Evolutionary conservation across 2,888 invertebrate species (phyloP).

Genomic region (Oscheius sp.): DNA sequence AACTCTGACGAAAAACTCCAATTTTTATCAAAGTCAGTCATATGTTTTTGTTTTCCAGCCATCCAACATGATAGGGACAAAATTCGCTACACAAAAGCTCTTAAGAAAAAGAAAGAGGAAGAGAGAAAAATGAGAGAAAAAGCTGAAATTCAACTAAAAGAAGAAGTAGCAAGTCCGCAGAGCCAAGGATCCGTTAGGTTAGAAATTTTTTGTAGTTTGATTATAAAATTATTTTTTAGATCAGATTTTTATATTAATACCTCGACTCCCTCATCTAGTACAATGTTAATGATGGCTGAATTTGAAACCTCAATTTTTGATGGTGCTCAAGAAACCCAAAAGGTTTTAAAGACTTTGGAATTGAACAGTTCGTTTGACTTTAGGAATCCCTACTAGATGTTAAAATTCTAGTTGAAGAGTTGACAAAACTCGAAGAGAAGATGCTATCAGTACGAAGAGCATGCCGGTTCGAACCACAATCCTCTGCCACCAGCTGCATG

Average conservation of each 20-base stretch:
- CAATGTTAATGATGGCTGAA: constrained; percentile 33
- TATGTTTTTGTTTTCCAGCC: constrained; percentile 42
- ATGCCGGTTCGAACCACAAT: constrained; percentile 47
- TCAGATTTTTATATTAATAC: constrained; percentile 54
- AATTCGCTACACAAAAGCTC: constrained; percentile 58
- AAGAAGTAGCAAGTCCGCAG: constrained; percentile 49
- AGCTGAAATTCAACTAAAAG: constrained; percentile 35
- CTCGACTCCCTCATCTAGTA: constrained; percentile 56
- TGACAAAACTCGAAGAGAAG: constrained; percentile 45
- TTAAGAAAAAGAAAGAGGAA: constrained; percentile 55
- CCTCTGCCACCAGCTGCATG: constrained; percentile 54
- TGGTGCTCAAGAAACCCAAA: constrained; percentile 13
- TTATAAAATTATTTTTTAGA: constrained; percentile 2
- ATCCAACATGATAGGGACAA: constrained; percentile 63
- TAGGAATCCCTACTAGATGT: constrained; percentile 39
- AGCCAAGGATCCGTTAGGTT: constrained; percentile 32
- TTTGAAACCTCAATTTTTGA: constrained; percentile 22
- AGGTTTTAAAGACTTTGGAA: background rate
- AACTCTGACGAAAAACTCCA: background rate
- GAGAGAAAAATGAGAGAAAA: constrained; percentile 39
- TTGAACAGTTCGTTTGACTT: background rate
- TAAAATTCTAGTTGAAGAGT: constrained; percentile 40
- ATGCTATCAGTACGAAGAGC: constrained; percentile 50
- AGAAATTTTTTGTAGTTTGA: background rate
- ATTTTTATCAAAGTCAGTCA: constrained; percentile 2